Percentiles rank a stretch among this genome's conserved stretches.
Conservation (phyloP, 2,888 invertebrate genomes). For the Pandemis heparana region DNA sequence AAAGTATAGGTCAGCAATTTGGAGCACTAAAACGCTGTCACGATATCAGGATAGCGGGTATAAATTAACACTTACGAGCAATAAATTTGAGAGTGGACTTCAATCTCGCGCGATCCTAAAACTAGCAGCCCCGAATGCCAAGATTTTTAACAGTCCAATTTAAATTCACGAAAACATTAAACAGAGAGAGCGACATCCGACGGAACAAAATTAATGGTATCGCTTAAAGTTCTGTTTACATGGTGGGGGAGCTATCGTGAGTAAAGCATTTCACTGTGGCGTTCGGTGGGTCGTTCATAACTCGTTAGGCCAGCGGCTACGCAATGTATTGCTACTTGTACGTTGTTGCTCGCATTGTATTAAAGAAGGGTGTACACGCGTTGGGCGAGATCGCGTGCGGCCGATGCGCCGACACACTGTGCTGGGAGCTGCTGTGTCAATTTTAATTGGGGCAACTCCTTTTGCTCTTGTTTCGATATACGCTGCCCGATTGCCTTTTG, state of each 20-base stretch:
- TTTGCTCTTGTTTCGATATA: conserved; percentile 74
- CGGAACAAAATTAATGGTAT: conserved; percentile 81
- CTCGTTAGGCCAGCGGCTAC: neutral
- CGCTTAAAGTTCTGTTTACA: conserved; percentile 63
- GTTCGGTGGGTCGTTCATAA: neutral
- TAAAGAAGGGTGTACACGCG: conserved; percentile 53
- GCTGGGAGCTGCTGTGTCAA: conserved; percentile 80
- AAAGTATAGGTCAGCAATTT: conserved; percentile 16
- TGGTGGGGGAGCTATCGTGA: neutral
- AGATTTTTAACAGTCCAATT: conserved; percentile 55
- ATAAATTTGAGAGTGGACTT: conserved; percentile 36
- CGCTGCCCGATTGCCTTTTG: conserved; percentile 68
- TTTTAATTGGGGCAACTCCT: conserved; percentile 80
- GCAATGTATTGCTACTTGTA: neutral
- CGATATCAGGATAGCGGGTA: conserved; percentile 8
- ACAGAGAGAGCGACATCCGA: conserved; percentile 69
- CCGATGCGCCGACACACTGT: conserved; percentile 73
- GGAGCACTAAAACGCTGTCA: conserved; percentile 14
- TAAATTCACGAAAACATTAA: conserved; percentile 69
- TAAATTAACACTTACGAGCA: conserved; percentile 30
- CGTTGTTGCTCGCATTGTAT: neutral
- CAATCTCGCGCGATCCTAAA: conserved; percentile 36
- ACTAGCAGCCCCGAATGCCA: conserved; percentile 37
- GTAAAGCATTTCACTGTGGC: neutral
- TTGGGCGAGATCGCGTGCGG: conserved; percentile 79